A percentile compares a stretch with the other conserved stretches of the same genome.
Evolutionary conservation across 2,113 vertebrate genomes (phyloP).

Genomic region (Hucho hucho): DNA sequence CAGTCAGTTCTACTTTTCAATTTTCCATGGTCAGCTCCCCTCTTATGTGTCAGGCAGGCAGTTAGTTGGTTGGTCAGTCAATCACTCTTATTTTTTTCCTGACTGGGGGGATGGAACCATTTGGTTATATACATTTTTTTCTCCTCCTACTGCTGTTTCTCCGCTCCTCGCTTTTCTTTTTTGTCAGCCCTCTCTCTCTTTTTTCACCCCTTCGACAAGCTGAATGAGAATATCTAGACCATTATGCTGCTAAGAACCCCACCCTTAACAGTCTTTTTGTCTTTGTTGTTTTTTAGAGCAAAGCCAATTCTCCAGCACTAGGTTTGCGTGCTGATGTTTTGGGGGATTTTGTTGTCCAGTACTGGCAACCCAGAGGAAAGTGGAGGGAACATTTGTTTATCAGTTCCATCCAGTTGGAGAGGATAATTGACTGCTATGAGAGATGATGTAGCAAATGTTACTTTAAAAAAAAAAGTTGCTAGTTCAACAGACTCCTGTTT

Average conservation of each 20-base stretch:
- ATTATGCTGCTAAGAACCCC: constrained; percentile 66
- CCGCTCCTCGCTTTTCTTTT: constrained; percentile 61
- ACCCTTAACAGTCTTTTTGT: constrained; percentile 57
- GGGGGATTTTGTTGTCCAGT: constrained; percentile 46
- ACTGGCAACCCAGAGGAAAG: constrained; percentile 50
- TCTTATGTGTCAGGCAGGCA: constrained; percentile 32
- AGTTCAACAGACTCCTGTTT: constrained; percentile 59
- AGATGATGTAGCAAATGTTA: constrained; percentile 65
- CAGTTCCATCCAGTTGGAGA: constrained; percentile 47
- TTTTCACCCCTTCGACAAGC: constrained; percentile 61
- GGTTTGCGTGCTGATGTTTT: constrained; percentile 28
- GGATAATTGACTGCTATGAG: constrained; percentile 54
- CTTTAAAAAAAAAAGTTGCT: constrained; percentile 56
- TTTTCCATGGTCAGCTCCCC: not conserved
- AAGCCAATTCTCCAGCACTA: not conserved
- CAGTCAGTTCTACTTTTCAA: constrained; percentile 49
- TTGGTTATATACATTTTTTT: constrained; percentile 75
- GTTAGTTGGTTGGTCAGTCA: constrained; percentile 51
- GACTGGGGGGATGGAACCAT: constrained; percentile 71
- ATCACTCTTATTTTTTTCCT: constrained; percentile 40
- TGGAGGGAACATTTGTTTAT: constrained; percentile 38
- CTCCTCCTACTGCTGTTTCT: constrained; percentile 49
- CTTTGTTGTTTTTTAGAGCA: constrained; percentile 33
- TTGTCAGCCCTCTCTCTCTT: constrained; percentile 67
- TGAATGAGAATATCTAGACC: constrained; percentile 66